phyloP scores from a whole-genome alignment of 2,113 vertebrate species.

The Cyphomyrus discorhynchus region DNA sequence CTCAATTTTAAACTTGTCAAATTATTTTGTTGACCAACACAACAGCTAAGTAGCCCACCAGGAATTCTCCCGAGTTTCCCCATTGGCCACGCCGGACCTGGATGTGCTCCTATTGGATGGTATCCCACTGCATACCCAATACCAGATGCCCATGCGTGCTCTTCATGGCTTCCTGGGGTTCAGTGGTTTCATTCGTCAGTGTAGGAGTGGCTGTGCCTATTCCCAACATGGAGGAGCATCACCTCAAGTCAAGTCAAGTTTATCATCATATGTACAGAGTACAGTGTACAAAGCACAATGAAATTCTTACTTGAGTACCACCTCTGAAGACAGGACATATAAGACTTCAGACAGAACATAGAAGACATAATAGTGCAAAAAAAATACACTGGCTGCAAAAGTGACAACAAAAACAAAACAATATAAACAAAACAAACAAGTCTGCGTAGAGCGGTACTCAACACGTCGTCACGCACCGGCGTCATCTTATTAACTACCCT shows the following conservation, averaged over 20 bases:
- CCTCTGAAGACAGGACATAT: too few relatives aligned
- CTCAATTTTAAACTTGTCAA: background rate
- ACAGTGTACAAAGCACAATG: too few relatives aligned
- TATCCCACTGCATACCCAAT: background rate
- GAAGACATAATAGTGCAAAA: too few relatives aligned
- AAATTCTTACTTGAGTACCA: too few relatives aligned
- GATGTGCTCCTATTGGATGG: background rate
- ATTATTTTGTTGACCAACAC: background rate
- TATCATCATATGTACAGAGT: too few relatives aligned
- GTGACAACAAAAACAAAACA: too few relatives aligned
- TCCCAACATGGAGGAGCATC: background rate
- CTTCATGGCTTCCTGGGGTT: background rate
- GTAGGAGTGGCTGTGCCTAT: background rate
- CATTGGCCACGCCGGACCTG: background rate
- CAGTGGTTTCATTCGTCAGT: background rate
- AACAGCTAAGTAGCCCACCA: background rate
- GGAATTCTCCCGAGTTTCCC: background rate
- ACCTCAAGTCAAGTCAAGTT: background rate
- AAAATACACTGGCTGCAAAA: too few relatives aligned
- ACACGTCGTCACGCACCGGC: too few relatives aligned
- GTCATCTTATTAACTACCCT: background rate
- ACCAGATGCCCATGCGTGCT: background rate
- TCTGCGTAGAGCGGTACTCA: too few relatives aligned
- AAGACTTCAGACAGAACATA: too few relatives aligned
- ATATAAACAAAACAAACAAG: too few relatives aligned